Evolutionary conservation across 2,113 vertebrate species (phyloP), one percentile per base, ranked within the genome.

Genomic region (Balaeniceps rex): DNA sequence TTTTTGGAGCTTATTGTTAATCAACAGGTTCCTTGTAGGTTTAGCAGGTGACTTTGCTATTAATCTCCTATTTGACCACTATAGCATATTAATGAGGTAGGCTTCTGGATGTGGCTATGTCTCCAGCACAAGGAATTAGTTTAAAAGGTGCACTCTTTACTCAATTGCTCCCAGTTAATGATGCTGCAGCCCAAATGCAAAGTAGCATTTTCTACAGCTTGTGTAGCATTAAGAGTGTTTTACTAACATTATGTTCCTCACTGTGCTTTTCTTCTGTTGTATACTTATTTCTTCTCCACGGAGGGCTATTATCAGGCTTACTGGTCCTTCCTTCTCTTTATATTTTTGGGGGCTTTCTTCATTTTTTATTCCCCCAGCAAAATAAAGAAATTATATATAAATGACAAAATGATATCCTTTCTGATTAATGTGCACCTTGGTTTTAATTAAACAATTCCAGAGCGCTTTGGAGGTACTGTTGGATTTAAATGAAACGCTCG

Each of bases 11-110:
- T 98, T 98, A 98, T 98, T 98, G 97, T 98, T 98, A 98, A 98
- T 98, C 98, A 99, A 98, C 98, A 98, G 98, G 98, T 98, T 98
- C 98, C 98, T 98, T 95, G 97, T 98, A 96, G 98, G 97, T 98
- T 97, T 97, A 97, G 98, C 98, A 98, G 98, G 98, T 98, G 98
- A 98, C 98, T 98, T 98, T 98, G 98, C 97, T 98, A 98, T 98
- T 98, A 98, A 98, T 98, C 98, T 98, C 98, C 97, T 97, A 97
- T 98, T 98, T 98, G 98, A 97, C 97, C 98, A 96, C 97, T 97
- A 96, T 83, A 87, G 98, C 97, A 98, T 98, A 98, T 98, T 98
- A 98, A 98, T 98, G 97, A 98, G 96, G 94, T 92, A 87, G 96
- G 90, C 95, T 97, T 95, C 97, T 97, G 88, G 95, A 97, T 82